phyloP scores from a whole-genome alignment of 2,888 invertebrate species.

The Lampropteryx suffumata region DNA sequence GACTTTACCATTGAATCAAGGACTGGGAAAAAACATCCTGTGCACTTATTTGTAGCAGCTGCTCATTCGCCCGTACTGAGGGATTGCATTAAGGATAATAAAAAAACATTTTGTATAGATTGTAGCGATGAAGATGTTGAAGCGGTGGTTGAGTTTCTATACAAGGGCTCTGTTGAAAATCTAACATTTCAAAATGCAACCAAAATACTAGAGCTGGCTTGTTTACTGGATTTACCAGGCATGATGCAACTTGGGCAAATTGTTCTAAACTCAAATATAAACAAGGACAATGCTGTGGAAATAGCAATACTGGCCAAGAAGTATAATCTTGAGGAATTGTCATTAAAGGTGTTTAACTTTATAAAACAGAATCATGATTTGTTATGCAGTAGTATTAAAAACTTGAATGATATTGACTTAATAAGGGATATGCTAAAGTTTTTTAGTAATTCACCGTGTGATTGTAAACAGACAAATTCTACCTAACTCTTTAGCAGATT shows the following conservation, averaged over 20 bases:
- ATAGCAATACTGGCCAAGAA: conserved; percentile 61
- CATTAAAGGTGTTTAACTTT: conserved; percentile 52
- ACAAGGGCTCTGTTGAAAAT: conserved; percentile 61
- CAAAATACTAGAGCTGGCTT: conserved; percentile 5
- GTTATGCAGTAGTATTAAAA: conserved; percentile 57
- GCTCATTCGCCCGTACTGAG: conserved; percentile 61
- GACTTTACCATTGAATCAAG: conserved; percentile 58
- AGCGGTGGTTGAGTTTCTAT: conserved; percentile 59
- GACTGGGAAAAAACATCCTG: conserved; percentile 49
- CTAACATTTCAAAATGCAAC: conserved; percentile 26
- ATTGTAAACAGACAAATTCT: too few relatives aligned
- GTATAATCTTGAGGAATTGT: conserved; percentile 52
- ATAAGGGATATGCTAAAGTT: conserved; percentile 42
- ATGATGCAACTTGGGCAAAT: conserved; percentile 51
- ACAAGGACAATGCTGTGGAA: conserved; percentile 58
- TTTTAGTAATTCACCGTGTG: conserved; percentile 5
- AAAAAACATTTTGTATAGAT: conserved; percentile 46
- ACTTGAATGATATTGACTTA: conserved; percentile 58
- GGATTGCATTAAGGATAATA: conserved; percentile 46
- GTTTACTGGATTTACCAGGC: conserved; percentile 46
- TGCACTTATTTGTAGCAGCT: conserved; percentile 62
- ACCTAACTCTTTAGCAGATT: too few relatives aligned
- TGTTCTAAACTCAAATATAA: conserved; percentile 53
- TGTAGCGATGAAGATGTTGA: conserved; percentile 58
- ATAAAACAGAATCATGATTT: conserved; percentile 58